These are phyloP conservation scores for Pandion haliaetus DNA, from an alignment of 2,113 vertebrate genomes.

Conservation along the genomic window DNA sequence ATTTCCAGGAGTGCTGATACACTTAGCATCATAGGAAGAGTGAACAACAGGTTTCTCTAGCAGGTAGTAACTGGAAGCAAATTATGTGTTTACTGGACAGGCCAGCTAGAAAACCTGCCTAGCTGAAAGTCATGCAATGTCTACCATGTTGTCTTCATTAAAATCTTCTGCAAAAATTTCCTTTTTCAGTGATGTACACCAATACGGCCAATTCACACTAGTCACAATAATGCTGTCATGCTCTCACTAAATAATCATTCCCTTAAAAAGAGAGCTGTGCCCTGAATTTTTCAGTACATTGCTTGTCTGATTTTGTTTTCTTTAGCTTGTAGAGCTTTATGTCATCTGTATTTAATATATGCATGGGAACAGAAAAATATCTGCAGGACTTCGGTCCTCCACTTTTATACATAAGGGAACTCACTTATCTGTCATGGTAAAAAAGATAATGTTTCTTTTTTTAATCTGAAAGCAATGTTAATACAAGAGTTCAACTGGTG, in stretches of 20 bases:
- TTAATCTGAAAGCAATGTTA: neutral
- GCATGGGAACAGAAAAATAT: neutral
- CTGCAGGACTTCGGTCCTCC: neutral
- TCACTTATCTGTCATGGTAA: neutral
- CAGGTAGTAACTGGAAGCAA: neutral
- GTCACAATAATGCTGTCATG: neutral
- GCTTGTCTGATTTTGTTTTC: neutral
- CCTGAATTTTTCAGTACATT: neutral
- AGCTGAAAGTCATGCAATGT: neutral
- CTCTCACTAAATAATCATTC: neutral
- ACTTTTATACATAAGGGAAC: neutral
- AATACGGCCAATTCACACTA: neutral
- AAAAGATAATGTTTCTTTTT: neutral
- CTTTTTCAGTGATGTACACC: neutral
- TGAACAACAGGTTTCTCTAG: slow-evolving; percentile 3
- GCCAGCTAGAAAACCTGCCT: neutral
- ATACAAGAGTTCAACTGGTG: neutral
- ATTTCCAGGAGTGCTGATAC: neutral
- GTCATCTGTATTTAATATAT: neutral
- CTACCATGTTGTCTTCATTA: neutral
- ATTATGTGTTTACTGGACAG: neutral
- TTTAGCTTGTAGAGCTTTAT: neutral
- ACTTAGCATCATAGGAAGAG: neutral
- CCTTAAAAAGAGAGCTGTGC: neutral
- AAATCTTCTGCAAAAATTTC: neutral